Evolutionary conservation across 2,113 vertebrate genomes (phyloP), one percentile per base, ranked within the genome.

Genomic region (Cephalophus harveyi): DNA sequence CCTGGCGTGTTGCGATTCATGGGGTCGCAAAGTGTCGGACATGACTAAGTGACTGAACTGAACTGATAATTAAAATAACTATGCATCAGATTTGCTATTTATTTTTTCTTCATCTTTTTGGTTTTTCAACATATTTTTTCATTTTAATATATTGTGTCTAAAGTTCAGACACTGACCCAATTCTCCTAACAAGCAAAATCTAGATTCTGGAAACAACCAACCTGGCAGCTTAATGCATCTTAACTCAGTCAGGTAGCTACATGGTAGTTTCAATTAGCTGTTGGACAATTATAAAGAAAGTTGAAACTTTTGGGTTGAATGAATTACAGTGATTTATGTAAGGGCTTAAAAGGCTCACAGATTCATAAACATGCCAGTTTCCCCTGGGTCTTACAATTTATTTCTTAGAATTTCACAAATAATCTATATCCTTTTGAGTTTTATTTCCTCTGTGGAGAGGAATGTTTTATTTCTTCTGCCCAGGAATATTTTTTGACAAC

Each of bases 401-500:
- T 92, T 94, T 36, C 55, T 62, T 74, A 86, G 36, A 28, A 88
- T 76, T 89, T 88, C 30, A 85, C 81, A 95, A 94, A 59, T 62
- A 97, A 91, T 85, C 12, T 78, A 6, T 79, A 79, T 43, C 30
- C 4, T 84, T 94, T 89, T 64, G 28, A 12, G 9, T 25, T 87
- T 88, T 52, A 90, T 95, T 95, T 91, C 15, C 79, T 95, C 48
- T 12, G 3, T 6, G 36, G 21, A 74, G n/a, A 74, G 21, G 67
- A 74, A 74, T 25, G 13, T 28, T 87, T 91, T 59, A 90, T 95
- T 95, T 91, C 19, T 85, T 95, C 48, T 74, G 52, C n/a, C 71
- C n/a, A 92, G 14, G 14, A 88, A 46, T 78, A 36, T n/a, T 91
- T 93, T 95, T 83, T 11, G 86, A 40, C 33, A 83, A 30, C 30